These are phyloP conservation scores for Protaetia brevitarsis DNA, from an alignment of 1,140 invertebrate genomes.

Conservation along the genomic window DNA sequence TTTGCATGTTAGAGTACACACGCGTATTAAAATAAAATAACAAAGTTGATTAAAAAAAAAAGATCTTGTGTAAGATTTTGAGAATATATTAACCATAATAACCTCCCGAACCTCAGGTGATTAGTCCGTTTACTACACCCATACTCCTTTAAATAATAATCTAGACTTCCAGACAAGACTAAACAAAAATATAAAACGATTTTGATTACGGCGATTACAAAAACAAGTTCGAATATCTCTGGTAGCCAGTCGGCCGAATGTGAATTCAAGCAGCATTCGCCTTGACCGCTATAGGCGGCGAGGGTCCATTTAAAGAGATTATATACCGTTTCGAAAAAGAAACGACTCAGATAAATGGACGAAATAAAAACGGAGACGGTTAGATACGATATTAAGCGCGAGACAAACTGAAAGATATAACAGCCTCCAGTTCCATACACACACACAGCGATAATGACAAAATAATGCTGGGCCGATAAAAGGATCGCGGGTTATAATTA, in stretches of 20 bases:
- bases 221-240: neutral
- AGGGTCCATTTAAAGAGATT: neutral
- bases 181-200: neutral
- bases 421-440: neutral
- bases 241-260: neutral
- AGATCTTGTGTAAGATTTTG: too few species aligned
- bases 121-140: too few species aligned
- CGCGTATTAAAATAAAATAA: too few species aligned
- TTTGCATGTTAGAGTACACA: too few species aligned
- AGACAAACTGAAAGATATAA: neutral
- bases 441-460: neutral
- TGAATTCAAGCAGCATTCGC: neutral
- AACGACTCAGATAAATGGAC: neutral
- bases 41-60: too few species aligned
- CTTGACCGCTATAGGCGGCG: neutral
- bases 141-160: too few species aligned
- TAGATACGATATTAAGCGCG: neutral
- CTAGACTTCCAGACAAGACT: too few species aligned
- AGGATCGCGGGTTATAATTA: neutral
- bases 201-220: neutral
- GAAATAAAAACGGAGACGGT: neutral
- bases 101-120: too few species aligned
- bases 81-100: too few species aligned
- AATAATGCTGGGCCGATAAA: neutral
- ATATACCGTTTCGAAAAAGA: neutral